Conservation (phyloP, 2,797 vertebrate species). For the Adelosebastes latens region DNA sequence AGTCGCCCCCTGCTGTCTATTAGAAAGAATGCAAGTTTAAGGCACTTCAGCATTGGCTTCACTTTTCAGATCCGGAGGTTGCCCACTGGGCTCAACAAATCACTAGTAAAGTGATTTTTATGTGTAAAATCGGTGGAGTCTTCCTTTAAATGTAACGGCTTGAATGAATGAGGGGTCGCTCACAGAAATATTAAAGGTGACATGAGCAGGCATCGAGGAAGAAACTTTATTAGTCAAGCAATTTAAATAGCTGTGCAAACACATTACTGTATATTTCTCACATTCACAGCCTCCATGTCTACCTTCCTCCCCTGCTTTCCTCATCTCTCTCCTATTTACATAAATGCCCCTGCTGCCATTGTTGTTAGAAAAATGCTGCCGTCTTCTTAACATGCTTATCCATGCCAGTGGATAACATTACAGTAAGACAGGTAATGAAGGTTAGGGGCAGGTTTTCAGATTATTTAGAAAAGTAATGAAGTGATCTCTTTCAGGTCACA, state of each 20-base stretch:
- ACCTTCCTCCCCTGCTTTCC: background rate
- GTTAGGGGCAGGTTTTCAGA: background rate
- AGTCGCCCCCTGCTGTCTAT: too few species aligned
- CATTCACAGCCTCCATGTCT: background rate
- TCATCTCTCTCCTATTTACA: constrained; percentile 29
- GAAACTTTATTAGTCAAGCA: background rate
- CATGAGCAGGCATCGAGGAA: background rate
- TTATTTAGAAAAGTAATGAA: background rate
- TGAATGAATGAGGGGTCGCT: background rate
- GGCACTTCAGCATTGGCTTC: too few species aligned
- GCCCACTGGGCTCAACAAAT: too few species aligned
- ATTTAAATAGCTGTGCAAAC: background rate
- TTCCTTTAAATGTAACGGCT: background rate
- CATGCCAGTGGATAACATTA: background rate
- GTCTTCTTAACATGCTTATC: background rate
- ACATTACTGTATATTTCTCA: constrained; percentile 7
- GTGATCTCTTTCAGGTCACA: background rate
- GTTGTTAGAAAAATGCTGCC: constrained; percentile 17
- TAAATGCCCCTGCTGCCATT: constrained; percentile 16
- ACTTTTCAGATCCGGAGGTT: too few species aligned
- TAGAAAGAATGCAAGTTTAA: too few species aligned
- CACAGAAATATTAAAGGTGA: background rate
- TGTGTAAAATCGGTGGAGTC: background rate
- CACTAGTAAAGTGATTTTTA: too few species aligned
- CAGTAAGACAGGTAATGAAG: background rate